phyloP scores from a whole-genome alignment of 2,888 invertebrate genomes.

The Zaprionus bogoriensis region DNA sequence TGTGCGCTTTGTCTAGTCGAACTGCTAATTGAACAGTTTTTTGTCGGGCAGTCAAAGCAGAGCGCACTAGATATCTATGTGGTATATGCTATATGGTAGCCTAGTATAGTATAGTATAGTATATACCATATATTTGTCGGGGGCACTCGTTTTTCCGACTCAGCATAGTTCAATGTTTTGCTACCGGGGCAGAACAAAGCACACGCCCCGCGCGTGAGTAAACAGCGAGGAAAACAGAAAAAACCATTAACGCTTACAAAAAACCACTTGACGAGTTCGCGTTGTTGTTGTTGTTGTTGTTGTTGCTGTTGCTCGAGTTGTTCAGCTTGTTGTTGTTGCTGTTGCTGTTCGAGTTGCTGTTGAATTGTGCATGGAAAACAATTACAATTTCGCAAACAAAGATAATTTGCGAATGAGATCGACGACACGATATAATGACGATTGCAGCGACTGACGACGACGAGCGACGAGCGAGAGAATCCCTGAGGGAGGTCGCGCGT shows the following conservation, averaged over 20 bases:
- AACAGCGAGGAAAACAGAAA: neutral
- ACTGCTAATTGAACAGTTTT: slow-evolving; percentile 65
- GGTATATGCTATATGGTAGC: neutral
- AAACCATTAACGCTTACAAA: slow-evolving; percentile 61
- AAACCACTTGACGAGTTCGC: slow-evolving; percentile 55
- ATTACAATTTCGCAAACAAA: slow-evolving; percentile 75
- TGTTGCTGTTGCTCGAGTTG: slow-evolving; percentile 14
- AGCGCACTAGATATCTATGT: neutral
- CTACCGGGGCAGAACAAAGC: slow-evolving; percentile 61
- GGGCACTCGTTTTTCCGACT: too few relatives aligned
- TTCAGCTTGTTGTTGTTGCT: slow-evolving; percentile 26
- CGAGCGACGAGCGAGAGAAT: neutral
- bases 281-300: slow-evolving; percentile 27
- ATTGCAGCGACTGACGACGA: slow-evolving; percentile 26
- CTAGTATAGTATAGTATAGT: too few relatives aligned
- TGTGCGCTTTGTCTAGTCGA: slow-evolving; percentile 23
- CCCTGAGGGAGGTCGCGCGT: neutral
- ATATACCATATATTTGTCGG: too few relatives aligned
- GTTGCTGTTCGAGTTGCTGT: slow-evolving; percentile 27
- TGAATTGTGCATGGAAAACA: slow-evolving; percentile 60
- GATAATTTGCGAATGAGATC: slow-evolving; percentile 72
- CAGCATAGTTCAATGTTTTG: slow-evolving; percentile 59
- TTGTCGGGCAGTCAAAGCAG: neutral
- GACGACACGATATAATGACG: slow-evolving; percentile 62
- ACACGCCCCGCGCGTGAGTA: slow-evolving; percentile 47